Conservation (phyloP, 1,140 invertebrate genomes). For the Lineus longissimus region DNA sequence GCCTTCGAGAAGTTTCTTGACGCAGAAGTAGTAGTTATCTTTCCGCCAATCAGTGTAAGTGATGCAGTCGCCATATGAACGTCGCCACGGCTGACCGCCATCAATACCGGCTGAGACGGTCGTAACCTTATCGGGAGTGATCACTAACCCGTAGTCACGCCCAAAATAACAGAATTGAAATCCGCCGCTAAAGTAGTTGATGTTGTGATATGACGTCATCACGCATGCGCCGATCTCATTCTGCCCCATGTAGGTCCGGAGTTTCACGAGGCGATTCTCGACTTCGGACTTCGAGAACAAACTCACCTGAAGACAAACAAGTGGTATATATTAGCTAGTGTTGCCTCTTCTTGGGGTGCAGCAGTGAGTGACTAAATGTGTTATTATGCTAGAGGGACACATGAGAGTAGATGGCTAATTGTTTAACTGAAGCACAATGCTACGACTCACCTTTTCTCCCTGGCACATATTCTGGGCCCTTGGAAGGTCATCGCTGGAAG, state of each 20-base stretch:
- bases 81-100: neutral
- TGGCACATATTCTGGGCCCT: no score
- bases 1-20: neutral
- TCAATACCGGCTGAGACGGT: constrained; percentile 6
- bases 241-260: constrained; percentile 7
- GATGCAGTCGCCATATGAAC: neutral
- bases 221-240: neutral
- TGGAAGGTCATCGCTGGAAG: no score
- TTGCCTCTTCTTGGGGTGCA: no score
- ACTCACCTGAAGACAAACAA: neutral
- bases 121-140: neutral
- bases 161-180: constrained; percentile 8
- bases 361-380: no score
- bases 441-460: no score
- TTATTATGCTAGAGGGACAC: no score
- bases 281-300: constrained; percentile 5
- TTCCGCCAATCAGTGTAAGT: neutral
- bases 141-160: neutral
- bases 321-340: neutral
- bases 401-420: no score
- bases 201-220: constrained; percentile 12
- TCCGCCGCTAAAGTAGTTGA: constrained; percentile 10
- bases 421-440: no score
- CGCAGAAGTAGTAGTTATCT: neutral
- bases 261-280: neutral